Percentiles rank a stretch among this genome's conserved stretches.
Evolutionary conservation across 2,113 vertebrate genomes (phyloP).

Genomic region (Eurystomus gularis): DNA sequence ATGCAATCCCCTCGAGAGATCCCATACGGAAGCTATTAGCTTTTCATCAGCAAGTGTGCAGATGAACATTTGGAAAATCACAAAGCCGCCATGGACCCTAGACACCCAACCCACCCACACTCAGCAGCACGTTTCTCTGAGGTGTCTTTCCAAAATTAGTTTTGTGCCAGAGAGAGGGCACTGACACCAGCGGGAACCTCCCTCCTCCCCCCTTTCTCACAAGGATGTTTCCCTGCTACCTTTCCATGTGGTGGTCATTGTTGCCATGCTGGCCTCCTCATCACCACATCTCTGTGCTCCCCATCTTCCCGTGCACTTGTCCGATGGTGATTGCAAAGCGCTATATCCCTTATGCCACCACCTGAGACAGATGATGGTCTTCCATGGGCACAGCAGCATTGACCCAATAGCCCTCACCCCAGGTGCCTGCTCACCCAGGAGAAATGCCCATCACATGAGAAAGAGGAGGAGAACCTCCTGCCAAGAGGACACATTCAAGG

Average conservation of each 20-base stretch:
- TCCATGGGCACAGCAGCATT: neutral
- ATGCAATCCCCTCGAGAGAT: neutral
- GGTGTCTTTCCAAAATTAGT: neutral
- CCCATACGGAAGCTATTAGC: neutral
- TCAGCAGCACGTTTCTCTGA: neutral
- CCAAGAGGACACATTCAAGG: neutral
- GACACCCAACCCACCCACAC: neutral
- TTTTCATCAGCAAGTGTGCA: neutral
- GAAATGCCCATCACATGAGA: neutral
- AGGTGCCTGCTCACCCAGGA: rapidly evolving
- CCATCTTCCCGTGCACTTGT: neutral
- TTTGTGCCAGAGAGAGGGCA: neutral
- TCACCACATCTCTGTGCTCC: neutral
- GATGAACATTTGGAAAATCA: neutral
- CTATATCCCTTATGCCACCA: neutral
- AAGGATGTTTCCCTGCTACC: neutral
- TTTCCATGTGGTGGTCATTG: rapidly evolving
- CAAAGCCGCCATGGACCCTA: neutral
- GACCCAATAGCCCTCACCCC: rapidly evolving
- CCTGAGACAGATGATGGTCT: neutral
- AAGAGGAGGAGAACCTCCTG: neutral
- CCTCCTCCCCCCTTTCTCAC: neutral
- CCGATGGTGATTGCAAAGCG: rapidly evolving
- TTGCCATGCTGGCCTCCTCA: neutral
- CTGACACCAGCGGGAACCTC: neutral